phyloP scores from a whole-genome alignment of 1,140 invertebrate genomes.

The Pseudomyrmex concolor region DNA sequence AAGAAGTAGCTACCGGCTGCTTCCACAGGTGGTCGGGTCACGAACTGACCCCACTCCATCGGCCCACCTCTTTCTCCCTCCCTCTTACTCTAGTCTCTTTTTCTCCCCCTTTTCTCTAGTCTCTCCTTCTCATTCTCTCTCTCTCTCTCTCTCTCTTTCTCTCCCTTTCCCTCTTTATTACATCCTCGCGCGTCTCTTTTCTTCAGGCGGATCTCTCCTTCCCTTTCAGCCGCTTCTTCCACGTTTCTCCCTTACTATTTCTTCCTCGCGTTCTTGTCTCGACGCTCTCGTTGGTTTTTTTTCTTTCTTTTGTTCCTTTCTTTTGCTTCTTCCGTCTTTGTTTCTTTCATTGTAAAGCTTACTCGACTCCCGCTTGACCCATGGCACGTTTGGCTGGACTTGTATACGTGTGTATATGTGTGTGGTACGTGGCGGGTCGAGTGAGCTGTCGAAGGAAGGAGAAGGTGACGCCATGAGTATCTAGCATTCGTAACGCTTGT shows the following conservation, averaged over 20 bases:
- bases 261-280: constrained; percentile 23
- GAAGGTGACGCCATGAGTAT: constrained; percentile 37
- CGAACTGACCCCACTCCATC: constrained; percentile 79
- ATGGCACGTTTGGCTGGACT: constrained; percentile 37
- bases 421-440: constrained; percentile 42
- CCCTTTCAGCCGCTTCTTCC: constrained; percentile 28
- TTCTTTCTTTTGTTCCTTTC: neutral
- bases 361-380: constrained; percentile 57
- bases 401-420: neutral
- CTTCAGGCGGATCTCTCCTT: constrained; percentile 29
- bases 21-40: constrained; percentile 84
- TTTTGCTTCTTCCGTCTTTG: neutral
- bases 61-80: constrained; percentile 54
- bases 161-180: neutral
- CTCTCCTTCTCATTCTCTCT: neutral
- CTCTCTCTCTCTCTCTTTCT: neutral
- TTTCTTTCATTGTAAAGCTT: neutral
- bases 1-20: constrained; percentile 80
- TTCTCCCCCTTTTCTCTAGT: constrained; percentile 4
- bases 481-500: constrained; percentile 42
- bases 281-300: constrained; percentile 1
- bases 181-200: constrained; percentile 28
- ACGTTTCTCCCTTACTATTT: constrained; percentile 2
- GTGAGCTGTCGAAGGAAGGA: constrained; percentile 53
- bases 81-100: constrained; percentile 30